These are phyloP conservation scores for Sebastes goodei DNA, from an alignment of 2,797 vertebrate genomes.

Conservation along the genomic window DNA sequence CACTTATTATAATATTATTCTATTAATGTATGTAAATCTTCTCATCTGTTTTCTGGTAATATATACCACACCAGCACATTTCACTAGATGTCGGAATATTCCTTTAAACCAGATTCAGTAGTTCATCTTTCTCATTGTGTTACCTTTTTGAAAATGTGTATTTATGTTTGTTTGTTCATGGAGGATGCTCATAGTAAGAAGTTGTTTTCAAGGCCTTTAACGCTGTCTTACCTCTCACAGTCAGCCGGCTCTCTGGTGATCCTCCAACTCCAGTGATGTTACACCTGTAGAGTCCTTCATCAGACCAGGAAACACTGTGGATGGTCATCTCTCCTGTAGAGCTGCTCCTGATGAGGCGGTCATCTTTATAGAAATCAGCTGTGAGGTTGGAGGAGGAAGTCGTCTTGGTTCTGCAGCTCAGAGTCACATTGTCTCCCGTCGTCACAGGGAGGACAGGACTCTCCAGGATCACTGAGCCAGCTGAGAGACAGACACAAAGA, in stretches of 20 bases:
- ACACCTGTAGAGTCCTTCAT: conserved; percentile 42
- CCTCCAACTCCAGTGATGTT: background rate
- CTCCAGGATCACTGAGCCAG: conserved; percentile 8
- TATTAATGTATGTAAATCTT: too few species aligned
- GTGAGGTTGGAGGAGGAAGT: background rate
- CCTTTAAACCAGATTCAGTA: background rate
- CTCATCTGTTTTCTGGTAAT: too few species aligned
- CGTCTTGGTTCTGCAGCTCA: background rate
- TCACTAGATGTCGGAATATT: too few species aligned
- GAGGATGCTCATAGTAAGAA: background rate
- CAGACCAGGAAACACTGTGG: background rate
- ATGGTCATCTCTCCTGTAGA: background rate
- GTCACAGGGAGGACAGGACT: conserved; percentile 21
- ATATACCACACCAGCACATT: too few species aligned
- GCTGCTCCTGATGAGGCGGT: background rate
- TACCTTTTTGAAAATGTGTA: background rate
- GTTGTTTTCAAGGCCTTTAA: background rate
- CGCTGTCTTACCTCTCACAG: background rate
- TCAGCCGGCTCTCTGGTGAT: background rate
- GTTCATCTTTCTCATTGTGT: background rate
- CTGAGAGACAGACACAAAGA: background rate
- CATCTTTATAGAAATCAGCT: conserved; percentile 33
- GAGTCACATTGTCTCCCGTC: background rate
- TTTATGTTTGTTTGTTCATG: too few species aligned
- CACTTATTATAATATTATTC: too few species aligned